A percentile compares a stretch with the other conserved stretches of the same genome.
These are phyloP conservation scores for Mesoligia furuncula DNA, from an alignment of 2,888 invertebrate species.

Conservation along the genomic window DNA sequence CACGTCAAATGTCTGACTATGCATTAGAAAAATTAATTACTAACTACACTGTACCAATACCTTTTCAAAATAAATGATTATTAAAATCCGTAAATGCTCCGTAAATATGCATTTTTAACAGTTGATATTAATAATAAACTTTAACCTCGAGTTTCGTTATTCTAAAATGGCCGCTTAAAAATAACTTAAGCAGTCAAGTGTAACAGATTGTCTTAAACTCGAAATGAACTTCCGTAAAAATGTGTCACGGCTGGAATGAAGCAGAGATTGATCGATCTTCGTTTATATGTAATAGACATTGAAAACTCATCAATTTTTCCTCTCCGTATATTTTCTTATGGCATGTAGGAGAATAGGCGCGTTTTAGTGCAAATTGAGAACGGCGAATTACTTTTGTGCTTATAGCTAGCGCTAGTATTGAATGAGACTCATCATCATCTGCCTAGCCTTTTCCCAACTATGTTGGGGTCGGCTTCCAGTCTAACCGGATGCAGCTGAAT, in stretches of 20 bases:
- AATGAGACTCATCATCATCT: too few species aligned
- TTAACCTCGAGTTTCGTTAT: neutral
- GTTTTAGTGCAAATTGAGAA: conserved; percentile 77
- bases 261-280: conserved; percentile 63
- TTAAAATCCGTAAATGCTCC: too few species aligned
- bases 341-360: conserved; percentile 65
- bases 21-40: neutral
- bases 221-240: conserved; percentile 40
- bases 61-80: too few species aligned
- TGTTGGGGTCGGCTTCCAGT: too few species aligned
- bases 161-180: conserved; percentile 5
- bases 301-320: conserved; percentile 74
- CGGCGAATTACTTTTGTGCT: conserved; percentile 61
- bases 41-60: neutral
- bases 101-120: neutral
- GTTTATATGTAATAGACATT: conserved; percentile 69
- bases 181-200: conserved; percentile 18
- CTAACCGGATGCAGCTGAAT: too few species aligned
- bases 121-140: neutral
- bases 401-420: conserved; percentile 9
- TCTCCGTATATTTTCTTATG: conserved; percentile 70
- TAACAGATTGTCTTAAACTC: conserved; percentile 36
- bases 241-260: conserved; percentile 46
- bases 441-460: too few species aligned
- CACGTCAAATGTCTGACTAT: neutral